Evolutionary conservation across 2,888 invertebrate genomes (phyloP).

Genomic region (Sphaerophoria rueppellii): DNA sequence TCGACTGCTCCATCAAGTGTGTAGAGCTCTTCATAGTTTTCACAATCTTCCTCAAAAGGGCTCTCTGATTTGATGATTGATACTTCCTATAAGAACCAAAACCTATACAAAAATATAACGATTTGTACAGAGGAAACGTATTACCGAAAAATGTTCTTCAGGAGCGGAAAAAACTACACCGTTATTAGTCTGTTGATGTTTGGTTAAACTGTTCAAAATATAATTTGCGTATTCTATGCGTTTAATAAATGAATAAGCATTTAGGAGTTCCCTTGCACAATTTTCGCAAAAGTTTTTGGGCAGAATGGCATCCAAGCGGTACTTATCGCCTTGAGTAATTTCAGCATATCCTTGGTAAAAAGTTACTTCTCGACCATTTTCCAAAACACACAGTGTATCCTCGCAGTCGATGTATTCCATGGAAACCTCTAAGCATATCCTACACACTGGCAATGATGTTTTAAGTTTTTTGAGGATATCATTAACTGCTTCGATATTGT

Average conservation of each 20-base stretch:
- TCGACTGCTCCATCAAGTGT: no score
- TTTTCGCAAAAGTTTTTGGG: conserved; percentile 48
- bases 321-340: neutral
- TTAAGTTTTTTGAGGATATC: conserved; percentile 37
- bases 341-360: conserved; percentile 49
- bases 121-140: no score
- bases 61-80: no score
- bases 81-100: no score
- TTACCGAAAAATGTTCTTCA: no score
- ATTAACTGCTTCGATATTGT: conserved; percentile 8
- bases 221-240: conserved; percentile 51
- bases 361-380: conserved; percentile 30
- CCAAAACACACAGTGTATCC: conserved; percentile 37
- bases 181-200: neutral
- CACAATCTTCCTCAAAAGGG: no score
- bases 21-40: no score
- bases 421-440: conserved; percentile 54
- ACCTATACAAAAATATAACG: no score
- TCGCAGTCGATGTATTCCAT: conserved; percentile 63
- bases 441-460: conserved; percentile 51
- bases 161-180: no score
- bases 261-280: conserved; percentile 58
- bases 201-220: conserved; percentile 2
- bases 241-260: conserved; percentile 54
- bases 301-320: neutral